phyloP scores from a whole-genome alignment of 2,113 vertebrate species.

The Corydoras sp. region DNA sequence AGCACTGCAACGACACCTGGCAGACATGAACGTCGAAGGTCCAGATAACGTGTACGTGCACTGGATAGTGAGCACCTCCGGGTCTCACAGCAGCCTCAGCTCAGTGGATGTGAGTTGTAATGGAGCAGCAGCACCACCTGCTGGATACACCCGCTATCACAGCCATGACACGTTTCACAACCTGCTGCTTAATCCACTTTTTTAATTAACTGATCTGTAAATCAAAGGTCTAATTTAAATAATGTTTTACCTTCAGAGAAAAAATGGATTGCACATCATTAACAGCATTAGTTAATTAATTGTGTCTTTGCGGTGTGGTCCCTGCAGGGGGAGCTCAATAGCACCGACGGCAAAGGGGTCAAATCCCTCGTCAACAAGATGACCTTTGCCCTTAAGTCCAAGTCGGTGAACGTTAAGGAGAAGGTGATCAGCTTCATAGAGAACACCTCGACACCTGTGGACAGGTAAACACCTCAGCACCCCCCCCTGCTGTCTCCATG shows the following conservation, averaged over 20 bases:
- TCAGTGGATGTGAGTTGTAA: constrained; percentile 79
- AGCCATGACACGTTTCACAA: too few relatives aligned
- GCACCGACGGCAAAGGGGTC: constrained; percentile 87
- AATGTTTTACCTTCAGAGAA: too few relatives aligned
- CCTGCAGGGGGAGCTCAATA: constrained; percentile 80
- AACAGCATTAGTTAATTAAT: too few relatives aligned
- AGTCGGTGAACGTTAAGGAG: constrained; percentile 95
- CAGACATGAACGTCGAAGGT: constrained; percentile 96
- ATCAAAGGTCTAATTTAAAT: too few relatives aligned
- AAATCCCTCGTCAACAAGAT: constrained; percentile 99
- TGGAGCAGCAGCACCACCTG: too few relatives aligned
- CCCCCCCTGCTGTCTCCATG: background rate
- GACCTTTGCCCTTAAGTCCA: constrained; percentile 96
- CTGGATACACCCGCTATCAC: too few relatives aligned
- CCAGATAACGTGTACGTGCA: constrained; percentile 92
- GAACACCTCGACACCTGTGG: constrained; percentile 93
- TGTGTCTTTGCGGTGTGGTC: background rate
- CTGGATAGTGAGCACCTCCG: constrained; percentile 97
- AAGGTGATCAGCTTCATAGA: constrained; percentile 99
- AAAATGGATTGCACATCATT: too few relatives aligned
- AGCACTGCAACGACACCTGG: constrained; percentile 94
- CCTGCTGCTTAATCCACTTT: too few relatives aligned
- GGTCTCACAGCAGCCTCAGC: constrained; percentile 81
- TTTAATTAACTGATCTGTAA: too few relatives aligned
- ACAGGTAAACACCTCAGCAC: constrained; percentile 70